Evolutionary conservation across 53 echinoderm and acorn worm genomes (phyloP).

Genomic region (Pentamera pediparva): DNA sequence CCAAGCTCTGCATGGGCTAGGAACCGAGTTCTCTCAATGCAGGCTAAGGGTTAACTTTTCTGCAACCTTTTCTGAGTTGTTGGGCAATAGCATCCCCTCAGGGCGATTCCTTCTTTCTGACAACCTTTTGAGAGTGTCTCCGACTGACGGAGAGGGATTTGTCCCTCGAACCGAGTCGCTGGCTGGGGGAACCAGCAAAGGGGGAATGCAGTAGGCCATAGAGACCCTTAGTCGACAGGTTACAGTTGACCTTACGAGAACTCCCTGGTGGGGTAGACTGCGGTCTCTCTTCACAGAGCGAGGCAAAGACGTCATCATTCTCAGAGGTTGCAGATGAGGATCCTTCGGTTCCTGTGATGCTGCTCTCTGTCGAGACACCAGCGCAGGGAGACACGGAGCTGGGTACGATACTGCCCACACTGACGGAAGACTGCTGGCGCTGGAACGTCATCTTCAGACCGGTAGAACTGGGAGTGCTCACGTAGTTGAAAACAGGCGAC

Average conservation of each 20-base stretch:
- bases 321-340: background rate
- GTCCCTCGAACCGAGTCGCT: background rate
- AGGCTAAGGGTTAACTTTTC: too few relatives aligned
- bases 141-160: conserved; percentile 1
- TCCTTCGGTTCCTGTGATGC: background rate
- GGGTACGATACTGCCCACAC: too few relatives aligned
- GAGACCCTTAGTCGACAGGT: conserved; percentile 17
- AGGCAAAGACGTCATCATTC: conserved; percentile 17
- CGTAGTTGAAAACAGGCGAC: conserved; percentile 3
- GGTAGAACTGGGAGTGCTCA: conserved; percentile 7
- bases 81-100: too few relatives aligned
- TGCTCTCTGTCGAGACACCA: background rate
- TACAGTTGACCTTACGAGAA: background rate
- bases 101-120: background rate
- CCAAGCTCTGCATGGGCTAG: too few relatives aligned
- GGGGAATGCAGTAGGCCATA: conserved; percentile 14
- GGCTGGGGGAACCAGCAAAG: background rate
- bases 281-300: background rate
- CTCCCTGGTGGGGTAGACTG: background rate
- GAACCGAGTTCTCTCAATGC: too few relatives aligned
- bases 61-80: too few relatives aligned
- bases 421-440: too few relatives aligned
- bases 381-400: background rate
- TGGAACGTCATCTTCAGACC: background rate
- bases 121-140: background rate